These are phyloP conservation scores for Orchesella flavescens DNA, from an alignment of 2,888 invertebrate genomes.

Conservation along the genomic window DNA sequence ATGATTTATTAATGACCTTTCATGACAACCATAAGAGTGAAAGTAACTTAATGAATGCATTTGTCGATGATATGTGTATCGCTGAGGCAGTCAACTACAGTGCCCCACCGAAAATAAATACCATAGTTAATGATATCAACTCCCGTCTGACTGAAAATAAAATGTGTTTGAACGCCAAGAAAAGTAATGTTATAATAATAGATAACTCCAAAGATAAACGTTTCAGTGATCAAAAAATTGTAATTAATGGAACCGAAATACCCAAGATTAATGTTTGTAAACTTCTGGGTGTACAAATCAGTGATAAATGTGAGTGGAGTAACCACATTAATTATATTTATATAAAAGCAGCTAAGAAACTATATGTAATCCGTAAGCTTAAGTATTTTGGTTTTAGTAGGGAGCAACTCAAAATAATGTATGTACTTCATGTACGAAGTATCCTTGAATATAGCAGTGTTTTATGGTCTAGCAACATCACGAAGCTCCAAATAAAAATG, in stretches of 20 bases:
- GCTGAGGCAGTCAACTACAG: conserved; percentile 28
- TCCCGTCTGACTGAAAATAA: not conserved
- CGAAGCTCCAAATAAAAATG: not conserved
- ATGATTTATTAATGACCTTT: not conserved
- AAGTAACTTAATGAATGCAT: conserved; percentile 32
- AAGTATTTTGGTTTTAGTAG: not conserved
- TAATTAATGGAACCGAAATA: not conserved
- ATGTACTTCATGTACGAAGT: conserved; percentile 14
- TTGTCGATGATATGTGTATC: conserved; percentile 38
- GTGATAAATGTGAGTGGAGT: conserved; percentile 24
- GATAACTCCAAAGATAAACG: conserved; percentile 26
- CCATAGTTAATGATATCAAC: not conserved
- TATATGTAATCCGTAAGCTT: conserved; percentile 15
- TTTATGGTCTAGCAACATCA: conserved; percentile 14
- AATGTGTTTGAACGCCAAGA: conserved; percentile 17
- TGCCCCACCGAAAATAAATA: conserved; percentile 1
- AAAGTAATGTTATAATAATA: conserved; percentile 32
- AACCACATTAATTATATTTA: conserved; percentile 11
- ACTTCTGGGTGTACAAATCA: conserved; percentile 23
- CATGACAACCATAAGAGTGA: not conserved
- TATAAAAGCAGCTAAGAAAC: conserved; percentile 1
- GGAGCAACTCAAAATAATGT: conserved; percentile 6
- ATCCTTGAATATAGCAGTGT: conserved; percentile 28
- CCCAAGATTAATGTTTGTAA: not conserved
- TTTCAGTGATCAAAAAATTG: conserved; percentile 6